Conservation (phyloP, 2,888 invertebrate species). For the Pachydiplax longipennis region DNA sequence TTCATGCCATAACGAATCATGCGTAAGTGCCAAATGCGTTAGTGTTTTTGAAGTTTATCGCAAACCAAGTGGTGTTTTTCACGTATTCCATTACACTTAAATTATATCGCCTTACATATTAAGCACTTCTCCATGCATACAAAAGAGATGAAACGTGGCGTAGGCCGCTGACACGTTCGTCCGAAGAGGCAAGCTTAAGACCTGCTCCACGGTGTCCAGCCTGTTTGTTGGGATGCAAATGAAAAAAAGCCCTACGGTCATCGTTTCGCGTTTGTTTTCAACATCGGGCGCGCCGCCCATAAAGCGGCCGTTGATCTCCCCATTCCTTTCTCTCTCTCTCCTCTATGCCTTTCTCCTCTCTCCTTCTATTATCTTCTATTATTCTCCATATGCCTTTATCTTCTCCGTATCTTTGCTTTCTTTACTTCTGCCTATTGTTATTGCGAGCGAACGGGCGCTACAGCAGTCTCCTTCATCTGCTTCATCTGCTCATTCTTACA, state of each 20-base stretch:
- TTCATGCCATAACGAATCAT: too few species aligned
- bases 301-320: conserved; percentile 15
- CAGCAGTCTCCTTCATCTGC: too few species aligned
- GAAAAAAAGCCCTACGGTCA: conserved; percentile 41
- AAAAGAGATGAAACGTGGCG: not conserved
- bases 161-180: conserved; percentile 16
- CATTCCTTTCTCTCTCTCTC: not conserved
- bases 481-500: too few species aligned
- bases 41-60: too few species aligned
- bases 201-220: conserved; percentile 34
- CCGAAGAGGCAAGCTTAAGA: not conserved
- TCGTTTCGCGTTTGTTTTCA: conserved; percentile 43
- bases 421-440: not conserved
- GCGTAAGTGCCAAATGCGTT: too few species aligned
- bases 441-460: too few species aligned
- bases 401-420: not conserved
- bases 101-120: too few species aligned
- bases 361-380: not conserved
- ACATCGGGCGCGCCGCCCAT: conserved; percentile 41
- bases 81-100: too few species aligned
- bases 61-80: not conserved
- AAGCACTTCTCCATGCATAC: too few species aligned
- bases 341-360: not conserved
- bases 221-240: conserved; percentile 42
- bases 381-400: not conserved